Evolutionary conservation across 2,888 invertebrate genomes (phyloP), one percentile per base, ranked within the genome.

Genomic region (Pogonocherus hispidulus): DNA sequence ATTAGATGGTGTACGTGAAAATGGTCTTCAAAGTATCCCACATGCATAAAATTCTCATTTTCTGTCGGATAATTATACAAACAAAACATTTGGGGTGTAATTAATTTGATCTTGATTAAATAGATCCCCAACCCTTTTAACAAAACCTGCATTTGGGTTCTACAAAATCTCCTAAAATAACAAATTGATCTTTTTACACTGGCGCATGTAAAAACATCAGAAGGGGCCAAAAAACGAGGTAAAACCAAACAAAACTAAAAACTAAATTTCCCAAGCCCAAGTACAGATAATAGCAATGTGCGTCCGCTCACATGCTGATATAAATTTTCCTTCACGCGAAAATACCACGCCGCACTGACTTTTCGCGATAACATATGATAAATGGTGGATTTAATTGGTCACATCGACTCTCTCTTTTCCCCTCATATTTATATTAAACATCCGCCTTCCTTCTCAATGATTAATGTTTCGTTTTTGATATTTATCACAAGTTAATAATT

Each of bases 321-420:
- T 74, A 77, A 75, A 79, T 78, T 77, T 78, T 74, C 76, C 69
- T 76, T 75, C 78, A 79, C 78, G 80, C 77, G 78, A 80, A 81
- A 80, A 79, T 78, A 76, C 78, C 80, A 76, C 73, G 75, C 77
- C 72, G 76, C 75, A 77, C 72, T 74, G 78, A 80, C 72, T 79
- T 80, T 74, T 66, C 77, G 77, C 78, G 83, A 83, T 83, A 82
- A 82, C 83, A 78, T 75, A 81, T 83, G 83, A 83, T 83, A 80
- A 82, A 83, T 82, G 81, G 78, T 70, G 72, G 76, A 79, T 80
- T 79, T 83, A 83, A 82, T 83, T 82, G 81, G 79, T 75, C 78
- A 71, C 68, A 66, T 71, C 62, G 62, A 55, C 54, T 67, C 60
- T 66, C 66, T 68, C 63, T 52, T 66, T 69, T 66, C 54, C 27